Evolutionary conservation across 2,888 invertebrate genomes (phyloP), one percentile per base, ranked within the genome.

Genomic region (Gymnoscelis rufifasciata): DNA sequence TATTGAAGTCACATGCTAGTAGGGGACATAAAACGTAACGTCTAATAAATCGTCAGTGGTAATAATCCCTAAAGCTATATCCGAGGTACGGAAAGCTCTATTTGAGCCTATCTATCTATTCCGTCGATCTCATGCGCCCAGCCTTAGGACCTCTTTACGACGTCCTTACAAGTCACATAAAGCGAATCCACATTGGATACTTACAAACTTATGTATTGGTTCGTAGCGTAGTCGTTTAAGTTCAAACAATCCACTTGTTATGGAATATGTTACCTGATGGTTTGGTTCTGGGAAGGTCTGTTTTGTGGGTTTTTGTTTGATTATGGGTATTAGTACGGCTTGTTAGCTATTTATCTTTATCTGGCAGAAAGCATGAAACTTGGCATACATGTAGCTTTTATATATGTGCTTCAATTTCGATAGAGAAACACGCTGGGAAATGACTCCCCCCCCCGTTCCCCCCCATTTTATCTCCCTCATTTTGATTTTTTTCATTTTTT

Each of bases 141-240:
- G 46, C 51, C 46, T 46, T 47, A 46, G 64, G 66, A 64, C 58
- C 68, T 70, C 62, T 75, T 75, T 75, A 75, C 78, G 73, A 69
- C 72, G 66, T 71, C 61, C 68, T 68, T 58, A 52, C 51, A 54
- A 51, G 54, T 48, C 52, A 51, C 73, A 71, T 77, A 76, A 76
- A 77, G 64, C 57, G 64, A 73, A 77, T 72, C 64, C 75, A 72
- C 78, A 65, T 70, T 73, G 76, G 68, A 65, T 71, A 64, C 68
- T 71, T 71, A 71, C 68, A 63, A 71, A 67, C 60, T 48, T 47
- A 57, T 39, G 50, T 52, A 54, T 49, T 47, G 56, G 53, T 53
- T 49, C 49, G 50, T 52, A 10, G 6, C 11, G 35, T 19, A n/a
- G n/a, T n/a, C n/a, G n/a, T 35, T 23, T 19, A 7, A 6, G 35